Conservation (phyloP, 1,140 invertebrate genomes). For the Frieseomelitta varia region DNA sequence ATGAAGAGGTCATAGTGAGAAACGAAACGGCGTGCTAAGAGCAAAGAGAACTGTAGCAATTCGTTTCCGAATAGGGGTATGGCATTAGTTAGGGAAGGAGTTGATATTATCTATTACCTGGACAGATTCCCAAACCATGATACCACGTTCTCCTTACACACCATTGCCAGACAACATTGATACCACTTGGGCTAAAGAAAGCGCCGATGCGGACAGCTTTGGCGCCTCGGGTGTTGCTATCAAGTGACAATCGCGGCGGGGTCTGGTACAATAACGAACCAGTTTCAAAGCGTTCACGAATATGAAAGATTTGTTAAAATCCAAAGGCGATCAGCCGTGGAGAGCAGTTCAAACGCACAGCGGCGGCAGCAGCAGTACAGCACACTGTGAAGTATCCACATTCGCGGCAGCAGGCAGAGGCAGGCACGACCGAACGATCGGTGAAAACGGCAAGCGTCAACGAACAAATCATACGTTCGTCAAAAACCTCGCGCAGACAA, state of each 20-base stretch:
- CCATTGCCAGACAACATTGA: constrained; percentile 92
- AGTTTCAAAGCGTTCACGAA: constrained; percentile 58
- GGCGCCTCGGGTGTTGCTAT: constrained; percentile 59
- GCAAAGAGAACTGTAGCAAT: not conserved
- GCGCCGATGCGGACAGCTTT: constrained; percentile 75
- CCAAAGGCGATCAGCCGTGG: constrained; percentile 17
- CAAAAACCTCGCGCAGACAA: constrained; percentile 34
- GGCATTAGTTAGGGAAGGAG: not conserved
- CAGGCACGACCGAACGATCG: constrained; percentile 40
- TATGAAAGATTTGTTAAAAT: constrained; percentile 46
- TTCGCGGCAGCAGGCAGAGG: constrained; percentile 59
- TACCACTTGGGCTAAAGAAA: constrained; percentile 81
- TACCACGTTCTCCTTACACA: constrained; percentile 96
- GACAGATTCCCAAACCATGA: constrained; percentile 95
- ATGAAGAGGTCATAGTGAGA: constrained; percentile 42
- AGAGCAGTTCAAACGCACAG: constrained; percentile 58
- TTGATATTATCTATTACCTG: constrained; percentile 72
- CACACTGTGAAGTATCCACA: constrained; percentile 62
- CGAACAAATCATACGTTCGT: constrained; percentile 37
- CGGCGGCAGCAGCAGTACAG: constrained; percentile 50
- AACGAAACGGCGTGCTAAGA: constrained; percentile 12
- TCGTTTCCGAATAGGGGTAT: no score
- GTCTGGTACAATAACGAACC: constrained; percentile 52
- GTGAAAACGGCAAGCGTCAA: constrained; percentile 29
- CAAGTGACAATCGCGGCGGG: constrained; percentile 54